Percentiles rank a stretch among this genome's conserved stretches.
Conservation (phyloP, 2,113 vertebrate species). For the Capreolus pygargus region DNA sequence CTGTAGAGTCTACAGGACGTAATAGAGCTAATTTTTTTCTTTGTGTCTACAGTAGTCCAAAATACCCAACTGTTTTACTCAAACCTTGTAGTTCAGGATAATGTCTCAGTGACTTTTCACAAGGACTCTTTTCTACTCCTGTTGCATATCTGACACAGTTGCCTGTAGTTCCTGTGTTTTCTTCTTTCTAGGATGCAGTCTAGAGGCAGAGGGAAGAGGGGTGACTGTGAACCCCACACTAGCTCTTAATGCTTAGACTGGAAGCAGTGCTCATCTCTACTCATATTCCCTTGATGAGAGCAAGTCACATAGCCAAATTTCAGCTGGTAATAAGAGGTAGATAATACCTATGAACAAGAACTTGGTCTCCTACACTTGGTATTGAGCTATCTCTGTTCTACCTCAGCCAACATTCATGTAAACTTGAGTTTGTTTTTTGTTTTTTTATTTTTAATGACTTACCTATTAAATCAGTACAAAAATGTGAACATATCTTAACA, state of each 20-base stretch:
- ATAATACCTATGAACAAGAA: not conserved
- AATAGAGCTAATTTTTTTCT: not conserved
- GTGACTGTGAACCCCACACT: not conserved
- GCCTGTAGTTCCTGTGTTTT: not conserved
- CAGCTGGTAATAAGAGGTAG: not conserved
- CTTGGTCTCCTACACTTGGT: not conserved
- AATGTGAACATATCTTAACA: not conserved
- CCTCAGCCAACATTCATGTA: not conserved
- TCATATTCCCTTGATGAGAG: not conserved
- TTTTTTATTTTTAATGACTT: not conserved
- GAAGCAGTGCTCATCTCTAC: not conserved
- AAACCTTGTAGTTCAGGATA: not conserved
- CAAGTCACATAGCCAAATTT: not conserved
- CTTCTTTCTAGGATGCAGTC: not conserved
- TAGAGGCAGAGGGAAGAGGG: not conserved
- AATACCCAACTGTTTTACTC: not conserved
- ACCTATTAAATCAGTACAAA: not conserved
- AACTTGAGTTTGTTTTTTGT: not conserved
- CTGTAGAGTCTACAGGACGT: not conserved
- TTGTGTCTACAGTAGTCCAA: not conserved
- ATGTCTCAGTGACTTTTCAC: not conserved
- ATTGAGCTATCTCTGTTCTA: not conserved
- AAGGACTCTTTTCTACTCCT: not conserved
- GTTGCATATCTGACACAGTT: not conserved
- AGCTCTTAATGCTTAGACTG: not conserved